These are phyloP conservation scores for Mythimna vitellina DNA, from an alignment of 2,888 invertebrate species.

Conservation along the genomic window DNA sequence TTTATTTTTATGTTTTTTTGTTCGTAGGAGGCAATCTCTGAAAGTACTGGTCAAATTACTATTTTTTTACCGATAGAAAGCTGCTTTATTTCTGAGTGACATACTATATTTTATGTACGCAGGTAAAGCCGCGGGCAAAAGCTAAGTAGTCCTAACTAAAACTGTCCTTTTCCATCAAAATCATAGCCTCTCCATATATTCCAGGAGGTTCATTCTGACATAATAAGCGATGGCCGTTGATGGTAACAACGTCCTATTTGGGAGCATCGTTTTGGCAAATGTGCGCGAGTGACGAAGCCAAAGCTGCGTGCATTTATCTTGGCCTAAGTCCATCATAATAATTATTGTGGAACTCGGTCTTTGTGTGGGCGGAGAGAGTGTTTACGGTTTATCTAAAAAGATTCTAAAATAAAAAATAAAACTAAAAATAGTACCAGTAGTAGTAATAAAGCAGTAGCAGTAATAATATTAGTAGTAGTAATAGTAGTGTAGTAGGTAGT, in stretches of 20 bases:
- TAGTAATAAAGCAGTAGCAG: too few relatives aligned
- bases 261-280: constrained; percentile 69
- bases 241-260: constrained; percentile 51
- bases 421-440: too few relatives aligned
- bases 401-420: too few relatives aligned
- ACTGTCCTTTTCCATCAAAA: constrained; percentile 29
- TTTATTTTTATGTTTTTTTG: too few relatives aligned
- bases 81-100: too few relatives aligned
- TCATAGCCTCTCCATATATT: constrained; percentile 23
- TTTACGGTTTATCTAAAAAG: background rate
- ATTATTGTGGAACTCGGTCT: constrained; percentile 63
- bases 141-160: constrained; percentile 12
- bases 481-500: too few relatives aligned
- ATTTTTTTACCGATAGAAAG: too few relatives aligned
- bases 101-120: too few relatives aligned
- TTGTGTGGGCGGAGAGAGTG: constrained; percentile 52
- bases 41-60: too few relatives aligned
- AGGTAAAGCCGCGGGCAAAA: too few relatives aligned
- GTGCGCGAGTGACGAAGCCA: constrained; percentile 69
- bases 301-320: constrained; percentile 77
- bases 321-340: constrained; percentile 76
- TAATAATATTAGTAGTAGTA: too few relatives aligned
- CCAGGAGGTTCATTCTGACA: constrained; percentile 20
- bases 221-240: constrained; percentile 33
- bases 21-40: too few relatives aligned